phyloP scores from a whole-genome alignment of 2,113 vertebrate species.

The Heterocephalus glaber region DNA sequence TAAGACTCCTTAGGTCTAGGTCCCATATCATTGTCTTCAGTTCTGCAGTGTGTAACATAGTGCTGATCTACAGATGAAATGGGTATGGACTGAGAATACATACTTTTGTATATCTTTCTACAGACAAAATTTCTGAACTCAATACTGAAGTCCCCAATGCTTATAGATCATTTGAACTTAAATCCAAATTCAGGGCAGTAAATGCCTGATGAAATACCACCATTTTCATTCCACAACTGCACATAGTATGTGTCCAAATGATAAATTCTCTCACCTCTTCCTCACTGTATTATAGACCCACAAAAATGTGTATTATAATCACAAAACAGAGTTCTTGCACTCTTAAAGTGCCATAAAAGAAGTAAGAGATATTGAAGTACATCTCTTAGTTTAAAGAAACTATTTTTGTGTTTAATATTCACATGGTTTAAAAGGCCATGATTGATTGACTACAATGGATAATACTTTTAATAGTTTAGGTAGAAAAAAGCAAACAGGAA shows the following conservation, averaged over 20 bases:
- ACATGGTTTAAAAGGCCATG: background rate
- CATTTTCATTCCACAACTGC: background rate
- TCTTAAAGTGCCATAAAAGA: background rate
- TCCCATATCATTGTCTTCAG: background rate
- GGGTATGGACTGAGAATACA: background rate
- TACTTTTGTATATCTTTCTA: background rate
- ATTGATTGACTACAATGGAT: background rate
- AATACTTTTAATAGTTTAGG: background rate
- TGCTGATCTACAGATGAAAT: background rate
- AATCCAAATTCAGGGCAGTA: background rate
- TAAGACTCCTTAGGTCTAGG: background rate
- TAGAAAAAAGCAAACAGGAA: background rate
- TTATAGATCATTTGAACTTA: background rate
- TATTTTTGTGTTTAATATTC: background rate
- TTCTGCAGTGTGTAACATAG: background rate
- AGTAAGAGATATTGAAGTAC: rapidly evolving
- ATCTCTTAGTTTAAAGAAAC: background rate
- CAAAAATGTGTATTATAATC: background rate
- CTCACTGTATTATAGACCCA: background rate
- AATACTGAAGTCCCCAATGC: background rate
- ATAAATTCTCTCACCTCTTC: background rate
- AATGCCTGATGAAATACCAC: background rate
- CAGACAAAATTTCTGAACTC: background rate
- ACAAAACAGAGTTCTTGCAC: background rate
- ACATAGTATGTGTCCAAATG: background rate